Conservation (phyloP, 2,888 invertebrate species). For the Arge pagana region DNA sequence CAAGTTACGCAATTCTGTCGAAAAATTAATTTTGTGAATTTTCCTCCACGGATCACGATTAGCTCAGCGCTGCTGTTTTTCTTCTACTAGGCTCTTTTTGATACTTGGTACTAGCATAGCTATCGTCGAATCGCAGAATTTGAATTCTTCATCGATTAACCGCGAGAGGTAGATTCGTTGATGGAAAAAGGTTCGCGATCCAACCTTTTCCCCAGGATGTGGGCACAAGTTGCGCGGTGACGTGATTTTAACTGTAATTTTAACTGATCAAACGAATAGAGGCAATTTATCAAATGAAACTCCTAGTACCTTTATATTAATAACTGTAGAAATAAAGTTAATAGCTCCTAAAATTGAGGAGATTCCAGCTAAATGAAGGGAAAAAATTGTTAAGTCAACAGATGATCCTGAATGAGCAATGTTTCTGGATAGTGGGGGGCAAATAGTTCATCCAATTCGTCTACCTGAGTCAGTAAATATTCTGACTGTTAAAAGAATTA, state of each 20-base stretch:
- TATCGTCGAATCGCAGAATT: too few species aligned
- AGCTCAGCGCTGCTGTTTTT: too few species aligned
- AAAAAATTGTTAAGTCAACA: slow-evolving; percentile 79
- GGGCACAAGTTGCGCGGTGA: too few species aligned
- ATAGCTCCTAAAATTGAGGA: slow-evolving; percentile 77
- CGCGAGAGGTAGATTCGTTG: too few species aligned
- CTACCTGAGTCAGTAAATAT: slow-evolving; percentile 71
- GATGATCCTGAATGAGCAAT: slow-evolving; percentile 70
- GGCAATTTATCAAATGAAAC: slow-evolving; percentile 70
- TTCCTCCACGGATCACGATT: too few species aligned
- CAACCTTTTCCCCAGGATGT: too few species aligned
- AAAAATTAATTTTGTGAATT: too few species aligned
- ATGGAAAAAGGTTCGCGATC: too few species aligned
- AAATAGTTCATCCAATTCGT: slow-evolving; percentile 80
- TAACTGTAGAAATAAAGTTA: slow-evolving; percentile 79
- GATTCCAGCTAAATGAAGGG: slow-evolving; percentile 74
- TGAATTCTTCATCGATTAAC: too few species aligned
- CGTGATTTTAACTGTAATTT: slow-evolving; percentile 68
- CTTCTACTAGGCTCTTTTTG: too few species aligned
- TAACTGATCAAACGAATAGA: slow-evolving; percentile 76
- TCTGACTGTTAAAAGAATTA: slow-evolving; percentile 68
- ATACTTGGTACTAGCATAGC: too few species aligned
- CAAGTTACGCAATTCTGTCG: too few species aligned
- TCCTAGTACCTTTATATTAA: slow-evolving; percentile 70
- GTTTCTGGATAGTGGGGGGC: slow-evolving; percentile 70